Percentiles rank a stretch among this genome's conserved stretches.
These are phyloP conservation scores for Ichneumoninae sp. DNA, from an alignment of 2,888 invertebrate species.

Conservation along the genomic window DNA sequence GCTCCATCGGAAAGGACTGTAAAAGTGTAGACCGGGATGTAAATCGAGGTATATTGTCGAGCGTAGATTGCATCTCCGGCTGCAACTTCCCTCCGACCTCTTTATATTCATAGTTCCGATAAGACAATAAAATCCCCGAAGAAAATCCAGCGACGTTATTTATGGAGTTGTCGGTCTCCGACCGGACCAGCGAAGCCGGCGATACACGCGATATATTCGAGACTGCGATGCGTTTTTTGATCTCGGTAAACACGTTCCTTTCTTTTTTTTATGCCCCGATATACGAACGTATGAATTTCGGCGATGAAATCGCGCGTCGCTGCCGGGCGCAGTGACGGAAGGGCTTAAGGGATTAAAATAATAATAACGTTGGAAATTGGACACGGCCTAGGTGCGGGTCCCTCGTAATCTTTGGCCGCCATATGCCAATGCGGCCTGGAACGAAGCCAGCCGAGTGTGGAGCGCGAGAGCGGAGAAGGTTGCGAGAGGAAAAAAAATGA, in stretches of 20 bases:
- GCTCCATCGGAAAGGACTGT: not conserved
- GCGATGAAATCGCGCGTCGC: constrained; percentile 60
- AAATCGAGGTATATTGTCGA: constrained; percentile 14
- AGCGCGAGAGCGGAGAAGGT: constrained; percentile 43
- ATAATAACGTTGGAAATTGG: constrained; percentile 82
- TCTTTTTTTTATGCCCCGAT: constrained; percentile 25
- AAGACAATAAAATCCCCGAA: constrained; percentile 36
- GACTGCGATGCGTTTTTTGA: constrained; percentile 50
- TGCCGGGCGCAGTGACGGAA: constrained; percentile 62
- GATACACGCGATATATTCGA: constrained; percentile 28
- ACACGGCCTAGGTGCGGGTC: constrained; percentile 77
- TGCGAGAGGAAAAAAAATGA: constrained; percentile 69
- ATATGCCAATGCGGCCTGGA: constrained; percentile 79
- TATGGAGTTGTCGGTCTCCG: constrained; percentile 39
- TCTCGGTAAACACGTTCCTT: not conserved
- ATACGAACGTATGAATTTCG: constrained; percentile 39
- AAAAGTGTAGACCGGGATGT: not conserved
- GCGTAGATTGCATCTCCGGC: constrained; percentile 46
- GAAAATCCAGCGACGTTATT: constrained; percentile 44
- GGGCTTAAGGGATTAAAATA: constrained; percentile 80
- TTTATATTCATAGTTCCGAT: constrained; percentile 45
- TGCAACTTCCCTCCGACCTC: constrained; percentile 20
- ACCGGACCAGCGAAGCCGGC: constrained; percentile 8
- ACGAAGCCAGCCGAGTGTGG: constrained; percentile 77
- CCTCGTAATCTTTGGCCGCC: constrained; percentile 81